Evolutionary conservation across 2,888 invertebrate genomes (phyloP), one percentile per base, ranked within the genome.

Genomic region (Itoplectis maculator): DNA sequence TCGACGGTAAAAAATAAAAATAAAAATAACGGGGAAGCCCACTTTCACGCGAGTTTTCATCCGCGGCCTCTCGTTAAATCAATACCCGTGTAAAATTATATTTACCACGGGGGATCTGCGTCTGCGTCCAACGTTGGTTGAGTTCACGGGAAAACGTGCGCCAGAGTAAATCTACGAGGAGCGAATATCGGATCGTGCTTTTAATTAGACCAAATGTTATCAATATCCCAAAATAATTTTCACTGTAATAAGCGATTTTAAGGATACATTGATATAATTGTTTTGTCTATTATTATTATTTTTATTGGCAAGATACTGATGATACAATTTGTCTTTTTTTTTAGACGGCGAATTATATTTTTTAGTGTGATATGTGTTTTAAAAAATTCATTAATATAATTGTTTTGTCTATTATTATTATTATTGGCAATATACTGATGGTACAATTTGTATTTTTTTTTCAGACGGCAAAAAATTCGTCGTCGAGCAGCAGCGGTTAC

Each of bases 381-480:
- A 3, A 29, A 29, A 5, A 5, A 29, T 29, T 2, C n/a, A n/a
- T n/a, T 29, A 5, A 29, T 5, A 29, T 29, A 2, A 29, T 29
- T 29, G 5, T 29, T 29, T 29, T 3, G 5, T 29, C 5, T 29
- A 29, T 29, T 42, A 42, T 42, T 42, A 29, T 72, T 13, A 40
- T 18, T 15, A n/a, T n/a, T n/a, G n/a, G n/a, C n/a, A n/a, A n/a
- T n/a, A n/a, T n/a, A n/a, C 42, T 51, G 20, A 20, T 20, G 11
- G 11, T 47, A 1, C 8, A 63, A 37, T n/a, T 37, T 15, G 45
- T 63, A n/a, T 66, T 59, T n/a, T 18, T 20, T 47, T 76, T 93
- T n/a, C 93, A 95, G 95, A 94, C 94, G 86, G 91, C 93, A 68
- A 94, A 94, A 89, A 95, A 94, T 87, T 91, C 93, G 56, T 95